A percentile compares a stretch with the other conserved stretches of the same genome.
Evolutionary conservation across 2,888 invertebrate genomes (phyloP).

Genomic region (Archaeoteleia sp.): DNA sequence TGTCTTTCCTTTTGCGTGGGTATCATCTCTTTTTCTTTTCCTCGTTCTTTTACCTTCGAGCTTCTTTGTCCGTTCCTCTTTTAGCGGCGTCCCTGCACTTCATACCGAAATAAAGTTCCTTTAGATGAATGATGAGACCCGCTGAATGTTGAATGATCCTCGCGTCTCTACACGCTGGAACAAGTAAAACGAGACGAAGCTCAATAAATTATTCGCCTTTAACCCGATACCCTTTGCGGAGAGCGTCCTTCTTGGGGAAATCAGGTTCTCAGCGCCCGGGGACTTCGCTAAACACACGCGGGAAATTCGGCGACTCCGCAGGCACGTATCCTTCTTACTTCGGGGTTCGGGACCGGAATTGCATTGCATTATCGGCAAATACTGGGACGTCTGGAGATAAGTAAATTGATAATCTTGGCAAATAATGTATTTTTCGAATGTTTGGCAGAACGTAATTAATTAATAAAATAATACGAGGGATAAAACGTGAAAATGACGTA

Average conservation of each 20-base stretch:
- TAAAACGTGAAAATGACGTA: too few species aligned
- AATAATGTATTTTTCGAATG: too few species aligned
- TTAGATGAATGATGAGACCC: slow-evolving; percentile 48
- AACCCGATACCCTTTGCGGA: slow-evolving; percentile 47
- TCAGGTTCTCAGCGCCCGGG: slow-evolving; percentile 34
- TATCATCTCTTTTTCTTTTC: slow-evolving; percentile 6
- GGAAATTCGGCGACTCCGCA: slow-evolving; percentile 9
- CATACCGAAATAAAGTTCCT: slow-evolving; percentile 45
- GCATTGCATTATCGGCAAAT: too few species aligned
- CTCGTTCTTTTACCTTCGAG: neutral
- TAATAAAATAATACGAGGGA: too few species aligned
- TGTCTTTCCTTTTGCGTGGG: too few species aligned
- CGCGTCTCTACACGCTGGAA: slow-evolving; percentile 46
- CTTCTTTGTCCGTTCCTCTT: slow-evolving; percentile 15
- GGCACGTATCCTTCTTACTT: too few species aligned
- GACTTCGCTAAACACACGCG: slow-evolving; percentile 33
- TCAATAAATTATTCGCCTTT: slow-evolving; percentile 52
- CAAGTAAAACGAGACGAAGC: slow-evolving; percentile 52
- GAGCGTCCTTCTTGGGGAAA: slow-evolving; percentile 36
- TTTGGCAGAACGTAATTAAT: too few species aligned
- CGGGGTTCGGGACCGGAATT: too few species aligned
- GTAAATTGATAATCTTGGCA: too few species aligned
- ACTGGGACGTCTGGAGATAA: too few species aligned
- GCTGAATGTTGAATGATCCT: slow-evolving; percentile 49
- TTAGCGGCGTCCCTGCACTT: slow-evolving; percentile 19